Base-by-base conservation (phyloP, 2,888 invertebrate species). In the Willowsia nigromaculata region DNA sequence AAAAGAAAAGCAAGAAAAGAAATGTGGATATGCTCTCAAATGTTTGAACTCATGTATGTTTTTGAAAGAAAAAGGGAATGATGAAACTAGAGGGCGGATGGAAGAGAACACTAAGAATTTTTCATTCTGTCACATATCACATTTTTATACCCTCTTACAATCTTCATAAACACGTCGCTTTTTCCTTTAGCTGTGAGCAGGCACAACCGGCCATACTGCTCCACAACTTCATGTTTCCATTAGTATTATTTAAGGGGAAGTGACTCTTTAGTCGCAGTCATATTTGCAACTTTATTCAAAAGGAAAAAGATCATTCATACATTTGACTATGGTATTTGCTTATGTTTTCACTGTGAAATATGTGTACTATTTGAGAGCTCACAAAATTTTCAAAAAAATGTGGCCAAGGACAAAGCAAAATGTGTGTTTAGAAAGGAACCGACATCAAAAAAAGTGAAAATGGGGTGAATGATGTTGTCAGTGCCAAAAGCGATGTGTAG, bases 61-160 rank as follows among this genome's bases (percentile, higher is more conserved):
- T 74, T 62, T 76, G 47, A 76, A 76, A 50, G 43, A 76, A 76
- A 30, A 27, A 9, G n/a, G 47, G 33, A 9, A 82, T 30, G 50
- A 53, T 50, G 53, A 85, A 62, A 59, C 59, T 62, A 11, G 76
- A 47, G 76, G 62, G 76, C 30, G 30, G 15, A 13, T 76, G 76
- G 59, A n/a, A 27, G 47, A 43, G 71, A 84, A 74, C 84, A 56
- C 53, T n/a, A 71, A 62, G 47, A 62, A 74, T 74, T 56, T 76
- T 85, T 76, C 76, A 62, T 76, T 62, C 85, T 76, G 85, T 76
- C 76, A 85, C 84, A 74, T 56, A 37, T 59, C 84, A 59, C 76
- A 59, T 59, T 76, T 30, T 76, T 56, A 71, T 84, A 37, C 50
- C 18, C 68, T 25, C 30, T 40, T 47, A 47, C 84, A 74, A 56